These are phyloP conservation scores for Mizuhopecten yessoensis DNA, from an alignment of 1,140 invertebrate genomes.

Conservation along the genomic window DNA sequence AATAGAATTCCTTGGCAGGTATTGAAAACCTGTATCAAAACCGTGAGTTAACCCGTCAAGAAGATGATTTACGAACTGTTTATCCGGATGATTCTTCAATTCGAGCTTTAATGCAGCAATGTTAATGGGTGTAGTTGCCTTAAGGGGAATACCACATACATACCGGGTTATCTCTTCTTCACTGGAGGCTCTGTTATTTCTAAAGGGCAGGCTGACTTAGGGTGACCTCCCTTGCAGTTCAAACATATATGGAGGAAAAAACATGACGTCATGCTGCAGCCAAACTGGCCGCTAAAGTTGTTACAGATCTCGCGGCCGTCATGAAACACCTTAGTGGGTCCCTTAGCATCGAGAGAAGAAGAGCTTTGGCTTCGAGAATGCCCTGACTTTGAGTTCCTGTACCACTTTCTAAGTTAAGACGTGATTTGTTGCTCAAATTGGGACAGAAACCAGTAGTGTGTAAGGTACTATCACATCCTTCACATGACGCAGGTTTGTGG, in stretches of 20 bases:
- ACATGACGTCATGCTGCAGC: too few species aligned
- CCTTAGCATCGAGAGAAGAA: background rate
- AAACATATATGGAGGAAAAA: background rate
- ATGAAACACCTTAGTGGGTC: background rate
- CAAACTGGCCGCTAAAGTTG: background rate
- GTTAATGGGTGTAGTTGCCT: conserved; percentile 24
- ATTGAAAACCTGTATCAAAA: conserved; percentile 32
- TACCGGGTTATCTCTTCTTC: background rate
- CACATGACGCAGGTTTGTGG: background rate
- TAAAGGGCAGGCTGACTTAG: background rate
- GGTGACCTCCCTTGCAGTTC: conserved; percentile 8
- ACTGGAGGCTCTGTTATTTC: background rate
- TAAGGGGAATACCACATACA: too few species aligned
- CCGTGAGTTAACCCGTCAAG: too few species aligned
- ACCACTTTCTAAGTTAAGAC: too few species aligned
- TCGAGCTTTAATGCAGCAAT: background rate
- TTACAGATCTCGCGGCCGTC: background rate
- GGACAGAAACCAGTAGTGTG: conserved; percentile 44
- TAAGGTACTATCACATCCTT: background rate
- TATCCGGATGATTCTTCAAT: background rate
- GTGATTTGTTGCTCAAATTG: too few species aligned
- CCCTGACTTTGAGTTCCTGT: too few species aligned
- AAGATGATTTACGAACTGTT: too few species aligned
- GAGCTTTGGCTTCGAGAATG: background rate
- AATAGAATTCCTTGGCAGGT: background rate